Conservation (phyloP, 2,113 vertebrate genomes). For the Odontophorus gujanensis region DNA sequence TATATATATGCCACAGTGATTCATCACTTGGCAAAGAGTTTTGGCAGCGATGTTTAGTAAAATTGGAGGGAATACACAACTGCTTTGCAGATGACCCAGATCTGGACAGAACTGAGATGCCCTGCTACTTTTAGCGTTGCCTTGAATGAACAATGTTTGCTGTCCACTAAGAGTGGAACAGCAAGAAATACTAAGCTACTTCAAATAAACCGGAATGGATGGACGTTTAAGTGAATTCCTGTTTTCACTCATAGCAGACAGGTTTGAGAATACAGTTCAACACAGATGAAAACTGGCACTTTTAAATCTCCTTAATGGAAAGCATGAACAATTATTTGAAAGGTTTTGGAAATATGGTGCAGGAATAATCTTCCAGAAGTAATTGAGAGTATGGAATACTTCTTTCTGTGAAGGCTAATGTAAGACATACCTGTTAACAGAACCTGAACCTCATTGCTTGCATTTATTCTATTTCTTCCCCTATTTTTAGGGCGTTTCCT, state of each 20-base stretch:
- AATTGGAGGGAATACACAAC: neutral
- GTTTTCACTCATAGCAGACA: neutral
- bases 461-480: neutral
- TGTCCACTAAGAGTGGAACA: neutral
- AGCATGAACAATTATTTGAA: neutral
- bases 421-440: neutral
- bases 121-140: neutral
- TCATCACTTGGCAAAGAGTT: neutral
- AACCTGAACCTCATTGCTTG: neutral
- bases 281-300: neutral
- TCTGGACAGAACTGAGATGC: neutral
- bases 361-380: neutral
- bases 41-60: neutral
- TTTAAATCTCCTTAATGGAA: neutral
- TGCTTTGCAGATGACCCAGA: neutral
- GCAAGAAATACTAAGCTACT: neutral
- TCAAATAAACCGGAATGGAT: neutral
- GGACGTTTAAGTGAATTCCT: neutral
- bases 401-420: neutral
- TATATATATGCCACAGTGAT: rapidly evolving
- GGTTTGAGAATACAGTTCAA: neutral
- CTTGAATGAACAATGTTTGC: neutral
- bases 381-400: neutral
- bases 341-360: neutral
- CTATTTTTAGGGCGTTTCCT: neutral